phyloP scores from a whole-genome alignment of 2,113 vertebrate genomes.

The Oreochromis aureus region DNA sequence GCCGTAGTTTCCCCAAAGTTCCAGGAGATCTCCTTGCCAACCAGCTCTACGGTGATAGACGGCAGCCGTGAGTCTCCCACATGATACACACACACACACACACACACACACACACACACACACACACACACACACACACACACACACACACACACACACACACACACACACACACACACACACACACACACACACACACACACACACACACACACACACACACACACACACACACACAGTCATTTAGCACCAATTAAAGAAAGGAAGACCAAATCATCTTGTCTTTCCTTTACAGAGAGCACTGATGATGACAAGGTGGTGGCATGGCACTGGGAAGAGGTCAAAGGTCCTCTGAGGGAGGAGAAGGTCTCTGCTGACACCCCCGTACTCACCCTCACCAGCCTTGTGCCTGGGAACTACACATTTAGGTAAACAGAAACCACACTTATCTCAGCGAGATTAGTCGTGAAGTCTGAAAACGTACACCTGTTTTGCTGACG shows the following conservation, averaged over 20 bases:
- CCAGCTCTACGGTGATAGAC: constrained; percentile 92
- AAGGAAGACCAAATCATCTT: background rate
- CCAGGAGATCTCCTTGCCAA: constrained; percentile 94
- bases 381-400: constrained; percentile 83
- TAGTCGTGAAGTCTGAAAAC: background rate
- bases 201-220: too few relatives aligned
- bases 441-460: background rate
- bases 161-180: too few relatives aligned
- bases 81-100: background rate
- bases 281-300: constrained; percentile 76
- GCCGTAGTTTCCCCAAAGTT: constrained; percentile 90
- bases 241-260: background rate
- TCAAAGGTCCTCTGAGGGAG: constrained; percentile 91
- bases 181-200: background rate
- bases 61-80: constrained; percentile 87
- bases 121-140: background rate
- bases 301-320: constrained; percentile 94
- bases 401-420: constrained; percentile 93
- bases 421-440: constrained; percentile 81
- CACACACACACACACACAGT: background rate
- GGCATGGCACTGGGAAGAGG: constrained; percentile 92
- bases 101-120: too few relatives aligned
- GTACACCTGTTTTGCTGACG: background rate
- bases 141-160: too few relatives aligned
- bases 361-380: constrained; percentile 89